Percentiles rank a stretch among this genome's conserved stretches.
These are phyloP conservation scores for Pandemis cinnamomeana DNA, from an alignment of 2,888 invertebrate species.

Conservation along the genomic window DNA sequence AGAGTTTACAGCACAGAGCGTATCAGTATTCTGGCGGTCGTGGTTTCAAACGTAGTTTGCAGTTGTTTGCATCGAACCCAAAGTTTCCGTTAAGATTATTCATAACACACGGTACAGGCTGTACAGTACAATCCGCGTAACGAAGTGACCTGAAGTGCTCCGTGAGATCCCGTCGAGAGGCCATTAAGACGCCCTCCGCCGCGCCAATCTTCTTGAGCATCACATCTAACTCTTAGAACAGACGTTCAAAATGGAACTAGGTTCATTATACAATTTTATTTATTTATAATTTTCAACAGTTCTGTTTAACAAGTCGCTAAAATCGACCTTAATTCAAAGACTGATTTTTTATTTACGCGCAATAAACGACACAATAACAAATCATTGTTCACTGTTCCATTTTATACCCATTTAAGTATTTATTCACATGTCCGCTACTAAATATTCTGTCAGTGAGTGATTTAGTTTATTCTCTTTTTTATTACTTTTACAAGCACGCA, in stretches of 20 bases:
- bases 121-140: constrained; percentile 74
- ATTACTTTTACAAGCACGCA: neutral
- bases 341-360: constrained; percentile 2
- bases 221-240: constrained; percentile 66
- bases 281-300: neutral
- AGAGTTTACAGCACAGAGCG: constrained; percentile 38
- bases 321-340: neutral
- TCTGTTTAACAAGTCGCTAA: neutral
- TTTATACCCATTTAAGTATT: constrained; percentile 6
- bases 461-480: constrained; percentile 12
- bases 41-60: constrained; percentile 55
- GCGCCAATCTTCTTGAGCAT: constrained; percentile 79
- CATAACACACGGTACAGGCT: constrained; percentile 67
- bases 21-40: constrained; percentile 40
- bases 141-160: constrained; percentile 81
- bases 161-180: constrained; percentile 76
- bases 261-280: neutral
- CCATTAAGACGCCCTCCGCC: constrained; percentile 79
- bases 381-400: constrained; percentile 17
- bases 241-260: constrained; percentile 41
- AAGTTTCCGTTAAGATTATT: constrained; percentile 68
- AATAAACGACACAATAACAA: neutral
- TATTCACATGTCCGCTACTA: neutral
- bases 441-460: neutral
- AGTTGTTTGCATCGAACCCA: constrained; percentile 49